Evolutionary conservation across 1,140 invertebrate genomes (phyloP).

Genomic region (Rhizoglyphus robini): DNA sequence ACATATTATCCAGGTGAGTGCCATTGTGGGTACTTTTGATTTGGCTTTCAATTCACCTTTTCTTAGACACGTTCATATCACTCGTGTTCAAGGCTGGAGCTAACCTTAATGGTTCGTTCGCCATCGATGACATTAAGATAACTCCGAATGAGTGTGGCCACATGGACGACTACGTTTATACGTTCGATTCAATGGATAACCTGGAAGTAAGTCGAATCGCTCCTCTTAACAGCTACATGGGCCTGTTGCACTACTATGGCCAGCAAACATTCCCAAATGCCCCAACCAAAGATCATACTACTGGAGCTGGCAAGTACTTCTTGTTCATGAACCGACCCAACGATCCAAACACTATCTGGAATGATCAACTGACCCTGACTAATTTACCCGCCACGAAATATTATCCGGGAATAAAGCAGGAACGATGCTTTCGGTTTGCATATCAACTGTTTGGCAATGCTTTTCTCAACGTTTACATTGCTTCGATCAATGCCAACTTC

Average conservation of each 20-base stretch:
- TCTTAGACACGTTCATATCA: not conserved
- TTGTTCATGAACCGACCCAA: conserved; percentile 7
- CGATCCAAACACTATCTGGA: not conserved
- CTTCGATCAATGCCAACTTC: not conserved
- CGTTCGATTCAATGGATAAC: conserved; percentile 5
- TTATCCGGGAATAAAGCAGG: not conserved
- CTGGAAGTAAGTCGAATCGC: not conserved
- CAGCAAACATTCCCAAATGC: not conserved
- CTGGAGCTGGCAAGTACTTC: conserved; percentile 1
- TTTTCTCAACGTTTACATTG: not conserved
- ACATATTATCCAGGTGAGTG: not conserved
- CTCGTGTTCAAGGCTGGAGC: not conserved
- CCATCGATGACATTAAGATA: conserved; percentile 9
- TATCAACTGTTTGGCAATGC: not conserved
- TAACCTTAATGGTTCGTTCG: conserved; percentile 2
- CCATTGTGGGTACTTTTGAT: too few relatives aligned
- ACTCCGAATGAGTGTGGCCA: not conserved
- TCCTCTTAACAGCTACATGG: conserved; percentile 5
- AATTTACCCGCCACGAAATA: not conserved
- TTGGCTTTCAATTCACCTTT: too few relatives aligned
- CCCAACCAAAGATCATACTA: conserved; percentile 4
- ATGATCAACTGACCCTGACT: not conserved
- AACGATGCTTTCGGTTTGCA: not conserved
- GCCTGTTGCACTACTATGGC: not conserved
- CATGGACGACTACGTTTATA: conserved; percentile 10